phyloP scores from a whole-genome alignment of 1,140 invertebrate genomes.

The Philopotamus ludificatus region DNA sequence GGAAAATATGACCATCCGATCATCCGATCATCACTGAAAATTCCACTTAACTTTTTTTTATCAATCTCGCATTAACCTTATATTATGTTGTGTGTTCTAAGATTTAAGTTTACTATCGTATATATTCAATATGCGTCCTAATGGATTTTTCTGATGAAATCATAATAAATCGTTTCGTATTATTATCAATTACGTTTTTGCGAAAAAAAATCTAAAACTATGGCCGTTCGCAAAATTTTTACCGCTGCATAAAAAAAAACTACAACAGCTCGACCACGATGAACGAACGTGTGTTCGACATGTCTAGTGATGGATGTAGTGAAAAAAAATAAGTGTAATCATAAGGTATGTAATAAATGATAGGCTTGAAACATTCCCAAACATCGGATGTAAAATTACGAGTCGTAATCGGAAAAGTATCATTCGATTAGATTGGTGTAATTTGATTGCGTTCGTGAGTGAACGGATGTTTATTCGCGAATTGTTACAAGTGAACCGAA shows the following conservation, averaged over 20 bases:
- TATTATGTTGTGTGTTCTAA: too few relatives aligned
- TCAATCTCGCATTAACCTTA: too few relatives aligned
- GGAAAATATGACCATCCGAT: too few relatives aligned
- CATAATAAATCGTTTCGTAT: too few relatives aligned
- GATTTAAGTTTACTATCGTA: too few relatives aligned
- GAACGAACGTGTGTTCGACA: background rate
- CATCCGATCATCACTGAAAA: too few relatives aligned
- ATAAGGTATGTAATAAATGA: constrained; percentile 19
- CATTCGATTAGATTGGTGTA: constrained; percentile 29
- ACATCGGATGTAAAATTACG: constrained; percentile 24
- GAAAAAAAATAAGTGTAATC: constrained; percentile 4
- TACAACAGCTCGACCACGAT: background rate
- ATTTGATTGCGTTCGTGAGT: constrained; percentile 31
- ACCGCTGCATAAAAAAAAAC: background rate
- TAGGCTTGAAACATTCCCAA: constrained; percentile 19
- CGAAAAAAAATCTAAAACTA: too few relatives aligned
- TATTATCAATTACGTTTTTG: too few relatives aligned
- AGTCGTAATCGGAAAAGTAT: constrained; percentile 30
- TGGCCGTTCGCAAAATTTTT: too few relatives aligned
- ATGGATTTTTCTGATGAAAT: too few relatives aligned
- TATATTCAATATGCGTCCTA: too few relatives aligned
- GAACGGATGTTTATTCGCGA: constrained; percentile 23
- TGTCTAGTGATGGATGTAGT: background rate
- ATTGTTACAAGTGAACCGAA: constrained; percentile 13
- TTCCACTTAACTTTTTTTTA: too few relatives aligned